Base-by-base conservation (phyloP, 2,797 vertebrate species). In the Carcharodon carcharias region DNA sequence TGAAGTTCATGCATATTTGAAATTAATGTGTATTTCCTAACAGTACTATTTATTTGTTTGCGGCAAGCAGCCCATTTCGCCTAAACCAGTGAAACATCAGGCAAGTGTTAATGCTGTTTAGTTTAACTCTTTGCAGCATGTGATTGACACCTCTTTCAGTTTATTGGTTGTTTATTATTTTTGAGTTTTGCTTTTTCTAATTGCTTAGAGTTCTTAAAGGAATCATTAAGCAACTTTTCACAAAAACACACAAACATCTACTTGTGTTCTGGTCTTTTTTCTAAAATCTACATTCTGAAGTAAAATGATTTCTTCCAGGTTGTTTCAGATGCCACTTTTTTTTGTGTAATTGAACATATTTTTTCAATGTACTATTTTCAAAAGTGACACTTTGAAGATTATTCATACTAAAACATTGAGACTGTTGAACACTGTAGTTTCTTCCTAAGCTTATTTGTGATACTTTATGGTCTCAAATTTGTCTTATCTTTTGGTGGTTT, bases 11-110 rank as follows among this genome's bases (percentile, higher is more conserved):
- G 65, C 92, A 69, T 54, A 96, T 91, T 61, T 97, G 96, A 97
- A 45, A 21, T 50, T 67, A 23, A 65, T 94, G 45, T 50, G 31
- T 54, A 96, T 96, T 97, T 96, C 98, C 98, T 99, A 99, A 99
- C 98, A 93, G 97, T 98, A 96, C 97, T 77, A 77, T 99, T 98
- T 99, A 97, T 99, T 98, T 99, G 97, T 99, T 98, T 98, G 97
- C 97, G 97, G 98, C 97, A 97, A 98, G 98, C 99, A 99, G 99
- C 99, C 99, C 96, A 99, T 99, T 97, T 99, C 99, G 96, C 99
- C 99, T 96, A 99, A 99, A 98, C 98, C 99, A 97, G 98, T 98
- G 97, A 99, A 99, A 97, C 98, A 98, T 96, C 99, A 99, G 99
- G 99, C 98, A 99, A 99, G 99, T 99, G 97, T 97, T 97, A 14